A percentile compares a stretch with the other conserved stretches of the same genome.
These are phyloP conservation scores for Xanthia togata DNA, from an alignment of 2,888 invertebrate genomes.

Conservation along the genomic window DNA sequence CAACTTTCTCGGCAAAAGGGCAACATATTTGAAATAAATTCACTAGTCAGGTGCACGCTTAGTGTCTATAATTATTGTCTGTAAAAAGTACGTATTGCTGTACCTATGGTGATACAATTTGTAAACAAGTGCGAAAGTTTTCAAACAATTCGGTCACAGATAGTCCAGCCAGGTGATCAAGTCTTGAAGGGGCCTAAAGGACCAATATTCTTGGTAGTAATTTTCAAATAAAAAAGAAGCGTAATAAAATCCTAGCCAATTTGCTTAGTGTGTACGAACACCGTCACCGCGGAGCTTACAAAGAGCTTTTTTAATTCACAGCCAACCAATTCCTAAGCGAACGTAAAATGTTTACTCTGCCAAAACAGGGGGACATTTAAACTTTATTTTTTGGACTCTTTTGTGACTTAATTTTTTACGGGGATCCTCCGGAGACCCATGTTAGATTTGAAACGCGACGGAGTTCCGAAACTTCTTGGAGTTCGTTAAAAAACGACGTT, in stretches of 20 bases:
- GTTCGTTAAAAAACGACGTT: conserved; percentile 87
- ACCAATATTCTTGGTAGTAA: background rate
- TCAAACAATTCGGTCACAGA: background rate
- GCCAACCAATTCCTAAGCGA: conserved; percentile 79
- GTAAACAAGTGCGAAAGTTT: background rate
- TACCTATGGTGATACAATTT: background rate
- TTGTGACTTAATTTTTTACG: conserved; percentile 88
- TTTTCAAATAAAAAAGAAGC: background rate
- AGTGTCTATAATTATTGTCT: background rate
- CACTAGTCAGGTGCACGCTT: background rate
- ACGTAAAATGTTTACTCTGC: conserved; percentile 88
- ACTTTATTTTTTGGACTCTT: conserved; percentile 85
- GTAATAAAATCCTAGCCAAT: conserved; percentile 30
- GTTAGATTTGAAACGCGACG: conserved; percentile 85
- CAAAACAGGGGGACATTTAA: conserved; percentile 83
- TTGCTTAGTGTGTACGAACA: conserved; percentile 67
- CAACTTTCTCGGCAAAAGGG: background rate
- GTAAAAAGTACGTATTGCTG: background rate
- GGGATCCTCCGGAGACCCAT: conserved; percentile 85
- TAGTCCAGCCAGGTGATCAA: background rate
- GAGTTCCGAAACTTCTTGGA: conserved; percentile 84
- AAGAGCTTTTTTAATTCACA: conserved; percentile 79
- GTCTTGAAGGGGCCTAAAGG: background rate
- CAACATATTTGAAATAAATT: background rate
- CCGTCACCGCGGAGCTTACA: conserved; percentile 65